Base-by-base conservation (phyloP, 2,888 invertebrate genomes). In the Diploptera punctata region DNA sequence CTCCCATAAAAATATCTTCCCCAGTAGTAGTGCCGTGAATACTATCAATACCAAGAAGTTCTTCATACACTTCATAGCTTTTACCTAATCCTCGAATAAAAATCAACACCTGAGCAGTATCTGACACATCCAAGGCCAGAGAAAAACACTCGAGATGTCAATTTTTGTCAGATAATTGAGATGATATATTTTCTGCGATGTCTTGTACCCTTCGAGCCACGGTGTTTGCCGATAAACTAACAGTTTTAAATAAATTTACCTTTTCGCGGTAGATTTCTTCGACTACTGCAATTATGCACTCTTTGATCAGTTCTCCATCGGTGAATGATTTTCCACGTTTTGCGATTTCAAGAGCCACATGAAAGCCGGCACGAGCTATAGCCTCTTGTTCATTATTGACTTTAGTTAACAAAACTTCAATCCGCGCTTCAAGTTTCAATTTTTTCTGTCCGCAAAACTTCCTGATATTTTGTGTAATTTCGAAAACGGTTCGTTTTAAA, bases 1-100 rank as follows among this genome's bases (percentile, higher is more conserved):
- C 69, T 73, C 70, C 73, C 54, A 73, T 74, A 72, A 77, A 76
- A 76, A 75, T 77, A 71, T 33, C 19, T 44, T 73, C 47, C 2
- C 33, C 61, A 21, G 43, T 68, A n/a, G 31, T 65, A n/a, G 33
- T 54, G n/a, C 60, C 31, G 16, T 52, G 47, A 13, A 72, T 49
- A n/a, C n/a, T 49, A 49, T 26, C 29, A 21, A 67, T 18, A 19
- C 44, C 19, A 65, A 70, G 13, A 18, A 52, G 19, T 52, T 52
- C 52, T 18, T 16, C 21, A 52, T 2, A 18, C n/a, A 54, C 38
- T 68, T 57, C 57, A 68, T 33, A 68, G 24, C 38, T 19, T 31
- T 13, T 33, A 68, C 49, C 24, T 24, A 57, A 10, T 31, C 68
- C 68, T 68, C 38, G 57, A 68, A 68, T 68, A 54, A 68, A 68